Base-by-base conservation (phyloP, 2,888 invertebrate genomes). In the Tuta absoluta region DNA sequence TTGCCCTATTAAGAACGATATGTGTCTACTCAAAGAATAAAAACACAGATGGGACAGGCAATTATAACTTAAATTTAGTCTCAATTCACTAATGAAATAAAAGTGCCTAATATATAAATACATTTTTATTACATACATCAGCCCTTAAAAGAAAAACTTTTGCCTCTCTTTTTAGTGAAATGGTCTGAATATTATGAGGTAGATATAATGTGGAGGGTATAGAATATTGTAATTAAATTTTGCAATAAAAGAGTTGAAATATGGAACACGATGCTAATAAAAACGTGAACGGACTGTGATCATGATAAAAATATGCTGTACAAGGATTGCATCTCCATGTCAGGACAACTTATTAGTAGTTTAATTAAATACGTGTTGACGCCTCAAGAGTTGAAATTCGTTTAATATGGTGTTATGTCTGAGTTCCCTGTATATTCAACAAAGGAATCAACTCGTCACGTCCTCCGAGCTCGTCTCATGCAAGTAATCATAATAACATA, bases 401-500 rank as follows among this genome's bases (percentile, higher is more conserved):
- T 21, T 53, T 17, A 49, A 51, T 23, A 12, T 51, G 23, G 28
- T 33, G 23, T 23, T 37, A 14, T 33, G 2, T 62, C 62, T 62
- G 51, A 19, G 24, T 17, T 45, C 48, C 24, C 45, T 12, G 60
- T 28, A 45, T 24, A 45, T 24, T 60, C 60, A 49, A 21, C 33
- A 23, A 49, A 12, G 62, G 68, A 63, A 71, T 72, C 74, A 73
- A 73, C 69, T 70, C 77, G 77, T 79, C 84, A 82, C 86, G 84
- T 84, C 76, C 78, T 71, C 77, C 68, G 65, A 73, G 74, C 80
- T 75, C 83, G 78, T 75, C 80, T 86, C 85, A 82, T 87, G 85
- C 88, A 86, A 89, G 86, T 87, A 87, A 90, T 89, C 86, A 89
- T 87, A 87, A 88, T 86, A 87, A 86, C 85, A 87, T 90, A 89